These are phyloP conservation scores for Carollia perspicillata DNA, from an alignment of 2,113 vertebrate species.

Conservation along the genomic window DNA sequence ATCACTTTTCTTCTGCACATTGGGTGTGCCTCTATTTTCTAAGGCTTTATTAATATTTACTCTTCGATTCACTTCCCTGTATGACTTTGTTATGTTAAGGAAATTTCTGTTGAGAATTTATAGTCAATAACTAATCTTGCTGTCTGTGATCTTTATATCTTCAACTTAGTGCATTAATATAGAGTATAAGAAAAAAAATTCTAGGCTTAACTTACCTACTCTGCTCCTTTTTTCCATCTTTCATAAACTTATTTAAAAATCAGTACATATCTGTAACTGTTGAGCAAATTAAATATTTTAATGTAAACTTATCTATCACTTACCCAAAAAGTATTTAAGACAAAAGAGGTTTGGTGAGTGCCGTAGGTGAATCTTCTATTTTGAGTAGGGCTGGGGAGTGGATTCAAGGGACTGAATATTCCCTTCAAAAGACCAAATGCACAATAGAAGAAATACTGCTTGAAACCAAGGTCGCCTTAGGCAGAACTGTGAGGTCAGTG, in stretches of 20 bases:
- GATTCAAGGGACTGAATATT: neutral
- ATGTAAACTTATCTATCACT: neutral
- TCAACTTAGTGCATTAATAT: neutral
- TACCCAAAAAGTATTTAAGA: neutral
- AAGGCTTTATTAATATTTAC: neutral
- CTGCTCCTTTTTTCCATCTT: neutral
- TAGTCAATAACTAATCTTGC: neutral
- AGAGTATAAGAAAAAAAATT: neutral
- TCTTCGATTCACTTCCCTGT: neutral
- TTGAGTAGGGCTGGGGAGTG: neutral
- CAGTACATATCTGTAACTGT: neutral
- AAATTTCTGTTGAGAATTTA: neutral
- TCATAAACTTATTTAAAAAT: neutral
- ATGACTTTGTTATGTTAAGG: neutral
- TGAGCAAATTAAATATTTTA: constrained; percentile 20
- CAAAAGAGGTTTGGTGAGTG: neutral
- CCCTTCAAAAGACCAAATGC: neutral
- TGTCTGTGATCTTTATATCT: neutral
- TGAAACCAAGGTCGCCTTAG: neutral
- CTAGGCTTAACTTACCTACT: neutral
- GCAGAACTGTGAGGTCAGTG: neutral
- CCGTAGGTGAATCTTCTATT: neutral
- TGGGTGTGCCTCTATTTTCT: neutral
- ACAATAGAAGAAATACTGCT: neutral
- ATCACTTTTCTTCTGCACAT: neutral